These are phyloP conservation scores for Pyrrhosoma nymphula DNA, from an alignment of 2,888 invertebrate genomes.

Conservation along the genomic window DNA sequence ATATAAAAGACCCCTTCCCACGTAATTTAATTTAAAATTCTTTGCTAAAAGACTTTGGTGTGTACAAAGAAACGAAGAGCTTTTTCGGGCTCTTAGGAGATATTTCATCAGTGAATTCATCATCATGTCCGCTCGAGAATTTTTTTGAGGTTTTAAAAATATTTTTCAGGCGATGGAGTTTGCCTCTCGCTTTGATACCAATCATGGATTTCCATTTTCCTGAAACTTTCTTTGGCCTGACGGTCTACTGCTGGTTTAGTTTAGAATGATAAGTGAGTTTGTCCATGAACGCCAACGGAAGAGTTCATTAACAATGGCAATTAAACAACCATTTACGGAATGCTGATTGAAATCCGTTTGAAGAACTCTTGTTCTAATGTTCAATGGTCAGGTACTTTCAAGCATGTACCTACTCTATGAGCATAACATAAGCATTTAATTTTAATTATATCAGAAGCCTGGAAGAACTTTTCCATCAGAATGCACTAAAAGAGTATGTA, in stretches of 20 bases:
- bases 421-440: no score
- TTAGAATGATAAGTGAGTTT: not conserved
- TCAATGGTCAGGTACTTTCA: not conserved
- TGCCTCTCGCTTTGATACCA: not conserved
- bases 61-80: not conserved
- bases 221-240: not conserved
- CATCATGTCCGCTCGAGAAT: not conserved
- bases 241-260: not conserved
- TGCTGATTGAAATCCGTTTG: not conserved
- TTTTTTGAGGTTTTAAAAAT: not conserved
- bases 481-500: no score
- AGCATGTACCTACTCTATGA: no score
- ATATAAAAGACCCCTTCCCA: not conserved
- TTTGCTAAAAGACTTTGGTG: not conserved
- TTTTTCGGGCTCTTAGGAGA: not conserved
- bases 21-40: not conserved
- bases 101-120: not conserved
- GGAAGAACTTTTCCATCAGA: no score
- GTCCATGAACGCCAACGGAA: not conserved
- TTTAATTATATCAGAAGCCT: no score
- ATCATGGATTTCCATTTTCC: not conserved
- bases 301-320: not conserved
- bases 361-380: not conserved
- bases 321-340: not conserved
- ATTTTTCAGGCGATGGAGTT: not conserved